These are phyloP conservation scores for Melikaiella ostensackeni DNA, from an alignment of 2,888 invertebrate genomes.

Conservation along the genomic window DNA sequence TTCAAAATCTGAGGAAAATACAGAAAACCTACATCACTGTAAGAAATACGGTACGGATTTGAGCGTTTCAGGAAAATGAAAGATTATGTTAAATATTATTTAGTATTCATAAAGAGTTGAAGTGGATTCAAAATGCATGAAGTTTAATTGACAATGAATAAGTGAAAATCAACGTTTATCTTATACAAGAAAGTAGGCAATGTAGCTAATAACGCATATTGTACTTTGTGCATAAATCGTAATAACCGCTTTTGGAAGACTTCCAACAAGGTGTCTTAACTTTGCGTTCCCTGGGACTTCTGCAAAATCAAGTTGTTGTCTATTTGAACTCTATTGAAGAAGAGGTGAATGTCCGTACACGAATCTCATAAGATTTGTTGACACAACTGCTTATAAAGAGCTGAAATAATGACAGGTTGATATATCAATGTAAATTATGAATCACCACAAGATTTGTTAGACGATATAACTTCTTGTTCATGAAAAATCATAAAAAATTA, in stretches of 20 bases:
- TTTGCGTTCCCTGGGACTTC: conserved; percentile 36
- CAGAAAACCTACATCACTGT: too few relatives aligned
- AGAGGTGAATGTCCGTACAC: conserved; percentile 4
- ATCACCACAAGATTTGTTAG: background rate
- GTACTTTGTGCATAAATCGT: conserved; percentile 57
- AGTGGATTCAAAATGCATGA: too few relatives aligned
- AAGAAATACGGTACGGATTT: too few relatives aligned
- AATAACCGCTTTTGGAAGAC: conserved; percentile 60
- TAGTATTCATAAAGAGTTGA: too few relatives aligned
- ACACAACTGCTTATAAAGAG: background rate
- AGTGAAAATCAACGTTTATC: background rate
- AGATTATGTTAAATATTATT: too few relatives aligned
- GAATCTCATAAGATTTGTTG: conserved; percentile 18
- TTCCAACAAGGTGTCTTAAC: conserved; percentile 60
- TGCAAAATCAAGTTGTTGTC: conserved; percentile 22
- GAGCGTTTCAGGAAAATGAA: too few relatives aligned
- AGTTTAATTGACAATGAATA: too few relatives aligned
- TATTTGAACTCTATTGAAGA: conserved; percentile 13
- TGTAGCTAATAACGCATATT: conserved; percentile 33
- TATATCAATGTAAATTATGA: background rate
- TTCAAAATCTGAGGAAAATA: too few relatives aligned
- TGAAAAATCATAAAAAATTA: background rate
- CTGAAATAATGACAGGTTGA: background rate
- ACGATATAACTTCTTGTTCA: background rate
- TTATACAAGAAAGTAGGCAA: background rate